Evolutionary conservation across 2,797 vertebrate species (phyloP).

Genomic region (Enteromius thamalakanensis): DNA sequence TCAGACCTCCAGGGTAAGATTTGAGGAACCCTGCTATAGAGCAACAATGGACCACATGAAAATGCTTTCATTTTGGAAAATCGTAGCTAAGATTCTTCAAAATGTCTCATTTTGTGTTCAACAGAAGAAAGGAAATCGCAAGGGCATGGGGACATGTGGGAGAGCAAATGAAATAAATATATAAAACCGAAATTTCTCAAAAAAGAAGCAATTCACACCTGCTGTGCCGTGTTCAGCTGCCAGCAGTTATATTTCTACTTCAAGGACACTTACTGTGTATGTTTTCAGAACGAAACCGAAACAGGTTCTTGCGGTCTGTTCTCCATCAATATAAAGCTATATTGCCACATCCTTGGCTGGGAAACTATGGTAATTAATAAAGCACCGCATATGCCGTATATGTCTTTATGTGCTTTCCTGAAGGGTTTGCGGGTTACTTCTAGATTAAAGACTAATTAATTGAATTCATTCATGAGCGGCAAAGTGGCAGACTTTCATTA

Average conservation of each 20-base stretch:
- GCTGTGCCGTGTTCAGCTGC: constrained; percentile 20
- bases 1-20: too few relatives aligned
- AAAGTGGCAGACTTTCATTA: constrained; percentile 9
- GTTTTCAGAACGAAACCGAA: constrained; percentile 30
- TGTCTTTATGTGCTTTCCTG: not conserved
- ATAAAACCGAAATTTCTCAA: not conserved
- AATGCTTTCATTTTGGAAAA: constrained; percentile 1
- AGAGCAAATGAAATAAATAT: not conserved
- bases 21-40: not conserved
- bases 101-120: not conserved
- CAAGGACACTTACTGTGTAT: constrained; percentile 43
- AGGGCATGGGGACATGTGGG: not conserved
- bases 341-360: constrained; percentile 4
- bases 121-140: not conserved
- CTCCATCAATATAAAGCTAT: not conserved
- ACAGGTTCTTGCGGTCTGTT: constrained; percentile 7
- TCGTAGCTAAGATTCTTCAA: not conserved
- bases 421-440: not conserved
- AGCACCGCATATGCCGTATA: not conserved
- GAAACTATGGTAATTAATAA: not conserved
- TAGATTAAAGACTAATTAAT: constrained; percentile 7
- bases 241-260: constrained; percentile 19
- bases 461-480: not conserved
- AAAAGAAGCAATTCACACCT: constrained; percentile 21
- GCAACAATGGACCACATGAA: not conserved